A percentile compares a stretch with the other conserved stretches of the same genome.
phyloP scores from a whole-genome alignment of 1,140 invertebrate species.

The Drosophila arawakana region DNA sequence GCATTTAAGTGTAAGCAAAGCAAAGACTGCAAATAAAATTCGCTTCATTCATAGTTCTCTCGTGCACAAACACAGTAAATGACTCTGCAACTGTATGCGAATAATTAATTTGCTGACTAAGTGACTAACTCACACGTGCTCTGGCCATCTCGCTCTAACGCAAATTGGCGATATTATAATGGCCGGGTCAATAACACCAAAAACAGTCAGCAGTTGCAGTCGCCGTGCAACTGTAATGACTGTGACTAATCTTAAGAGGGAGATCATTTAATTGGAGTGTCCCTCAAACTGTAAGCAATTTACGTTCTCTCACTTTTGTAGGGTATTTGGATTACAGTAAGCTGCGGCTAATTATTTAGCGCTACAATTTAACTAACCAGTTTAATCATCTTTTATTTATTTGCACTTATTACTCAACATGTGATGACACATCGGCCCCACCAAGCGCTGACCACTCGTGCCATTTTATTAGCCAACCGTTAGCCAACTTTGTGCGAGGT shows the following conservation, averaged over 20 bases:
- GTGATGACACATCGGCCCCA: neutral
- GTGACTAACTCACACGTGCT: neutral
- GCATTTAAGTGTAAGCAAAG: conserved; percentile 17
- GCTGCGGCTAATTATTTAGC: too few species aligned
- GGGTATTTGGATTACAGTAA: too few species aligned
- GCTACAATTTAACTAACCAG: neutral
- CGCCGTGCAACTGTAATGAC: conserved; percentile 25
- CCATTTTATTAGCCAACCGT: neutral
- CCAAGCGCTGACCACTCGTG: neutral
- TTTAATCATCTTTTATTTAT: neutral
- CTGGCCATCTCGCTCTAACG: conserved; percentile 21
- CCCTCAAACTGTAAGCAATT: conserved; percentile 18
- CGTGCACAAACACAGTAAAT: conserved; percentile 33
- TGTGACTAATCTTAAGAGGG: conserved; percentile 28
- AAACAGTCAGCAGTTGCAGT: conserved; percentile 15
- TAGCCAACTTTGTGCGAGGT: conserved; percentile 26
- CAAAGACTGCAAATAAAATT: neutral
- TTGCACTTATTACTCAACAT: neutral
- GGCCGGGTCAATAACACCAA: conserved; percentile 48
- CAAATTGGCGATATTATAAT: conserved; percentile 33
- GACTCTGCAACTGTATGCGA: conserved; percentile 48
- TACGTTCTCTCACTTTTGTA: neutral
- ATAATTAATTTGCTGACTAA: conserved; percentile 20
- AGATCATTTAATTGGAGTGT: neutral
- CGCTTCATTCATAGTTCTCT: conserved; percentile 43